Base-by-base conservation (phyloP, 2,888 invertebrate genomes). In the Sminthurinus aureus region DNA sequence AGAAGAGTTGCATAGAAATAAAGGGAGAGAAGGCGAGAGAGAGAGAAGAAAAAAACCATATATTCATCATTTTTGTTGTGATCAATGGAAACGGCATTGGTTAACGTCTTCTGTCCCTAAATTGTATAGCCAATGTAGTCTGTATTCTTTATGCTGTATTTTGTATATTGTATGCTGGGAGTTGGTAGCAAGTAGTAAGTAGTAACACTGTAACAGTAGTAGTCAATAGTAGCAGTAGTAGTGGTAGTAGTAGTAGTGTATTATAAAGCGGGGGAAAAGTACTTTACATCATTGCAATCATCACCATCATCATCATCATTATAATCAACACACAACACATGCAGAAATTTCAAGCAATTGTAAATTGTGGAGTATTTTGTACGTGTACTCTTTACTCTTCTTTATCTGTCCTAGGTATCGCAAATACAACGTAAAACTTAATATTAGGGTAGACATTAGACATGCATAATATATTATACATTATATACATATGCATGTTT, bases 21-120 rank as follows among this genome's bases (percentile, higher is more conserved):
- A 38, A 38, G 38, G 38, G 38, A 38, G 38, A 38, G 38, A 4
- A 38, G 3, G 38, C 6, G 6, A 4, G 22, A 69, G 8, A 69
- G 18, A 69, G 18, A 69, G 8, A 69, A 8, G 26, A 1, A 12
- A 75, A 50, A 75, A 24, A 51, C 76, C 58, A 76, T 76, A 76
- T 76, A 76, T 52, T 12, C 73, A 81, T 74, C 50, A 80, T 71
- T 69, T 80, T 71, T 50, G 50, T 52, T n/a, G 80, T 22, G 71
- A 80, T 80, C 80, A 71, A 80, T 80, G 80, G 80, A 24, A 71
- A 71, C 79, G 51, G 15, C 58, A 71, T 66, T 38, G 38, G 38
- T 38, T 66, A 52, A n/a, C 20, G 26, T 24, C n/a, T 78, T 64
- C 64, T 79, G 18, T 71, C 71, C 20, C 71, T 71, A 38, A 58